phyloP scores from a whole-genome alignment of 2,888 invertebrate species.

The Hypolimnas misippus region DNA sequence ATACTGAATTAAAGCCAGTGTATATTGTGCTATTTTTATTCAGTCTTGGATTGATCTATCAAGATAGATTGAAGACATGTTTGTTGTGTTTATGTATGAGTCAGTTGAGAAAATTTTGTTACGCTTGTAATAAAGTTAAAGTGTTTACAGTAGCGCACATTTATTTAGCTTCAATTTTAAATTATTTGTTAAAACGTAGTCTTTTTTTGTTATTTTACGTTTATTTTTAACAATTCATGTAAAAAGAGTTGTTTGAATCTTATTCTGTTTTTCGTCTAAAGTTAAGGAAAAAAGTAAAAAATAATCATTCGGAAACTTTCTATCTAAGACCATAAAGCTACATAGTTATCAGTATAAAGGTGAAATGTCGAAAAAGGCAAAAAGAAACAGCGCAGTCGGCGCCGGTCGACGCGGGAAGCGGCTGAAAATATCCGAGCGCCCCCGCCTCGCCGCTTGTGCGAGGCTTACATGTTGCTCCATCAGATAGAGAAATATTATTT shows the following conservation, averaged over 20 bases:
- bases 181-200: neutral
- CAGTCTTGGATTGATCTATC: neutral
- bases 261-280: constrained; percentile 12
- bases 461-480: constrained; percentile 48
- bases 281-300: constrained; percentile 23
- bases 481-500: too few relatives aligned
- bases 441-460: constrained; percentile 46
- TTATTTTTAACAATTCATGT: neutral
- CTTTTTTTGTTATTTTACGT: neutral
- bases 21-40: neutral
- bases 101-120: neutral
- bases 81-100: neutral
- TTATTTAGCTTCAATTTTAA: neutral
- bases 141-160: neutral
- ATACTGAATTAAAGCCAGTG: neutral
- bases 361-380: constrained; percentile 51
- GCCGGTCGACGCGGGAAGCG: constrained; percentile 55
- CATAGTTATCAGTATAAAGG: constrained; percentile 48
- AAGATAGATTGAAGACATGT: neutral
- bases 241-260: neutral
- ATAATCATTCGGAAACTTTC: constrained; percentile 28
- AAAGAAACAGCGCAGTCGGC: constrained; percentile 58
- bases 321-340: constrained; percentile 34
- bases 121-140: neutral
- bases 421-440: constrained; percentile 68